Percentiles rank a stretch among this genome's conserved stretches.
Conservation (phyloP, 1,140 invertebrate genomes). For the Aculops lycopersici region DNA sequence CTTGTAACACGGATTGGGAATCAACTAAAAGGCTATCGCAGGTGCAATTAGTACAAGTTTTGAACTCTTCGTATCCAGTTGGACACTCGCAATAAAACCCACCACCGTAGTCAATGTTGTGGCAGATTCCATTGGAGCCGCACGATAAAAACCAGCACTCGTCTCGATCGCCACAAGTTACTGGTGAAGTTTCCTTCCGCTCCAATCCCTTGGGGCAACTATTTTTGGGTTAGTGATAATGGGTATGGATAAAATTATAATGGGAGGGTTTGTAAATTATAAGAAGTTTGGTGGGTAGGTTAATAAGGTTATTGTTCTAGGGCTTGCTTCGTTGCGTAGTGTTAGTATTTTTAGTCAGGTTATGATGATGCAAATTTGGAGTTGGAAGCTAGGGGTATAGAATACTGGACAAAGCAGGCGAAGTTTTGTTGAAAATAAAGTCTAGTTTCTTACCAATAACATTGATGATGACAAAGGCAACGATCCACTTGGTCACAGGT, state of each 20-base stretch:
- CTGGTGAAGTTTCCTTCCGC: too few species aligned
- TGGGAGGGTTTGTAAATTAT: not conserved
- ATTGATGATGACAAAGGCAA: conserved; percentile 65
- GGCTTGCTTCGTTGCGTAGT: too few species aligned
- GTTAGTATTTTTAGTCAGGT: too few species aligned
- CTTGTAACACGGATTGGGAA: too few species aligned
- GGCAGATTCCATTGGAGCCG: conserved; percentile 25
- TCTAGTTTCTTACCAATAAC: conserved; percentile 49
- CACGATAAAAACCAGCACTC: conserved; percentile 68
- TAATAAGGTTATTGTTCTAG: too few species aligned
- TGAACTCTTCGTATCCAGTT: too few species aligned
- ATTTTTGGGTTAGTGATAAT: conserved; percentile 21
- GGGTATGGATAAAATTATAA: not conserved
- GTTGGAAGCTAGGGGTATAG: too few species aligned
- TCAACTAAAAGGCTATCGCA: conserved; percentile 16
- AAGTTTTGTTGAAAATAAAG: too few species aligned
- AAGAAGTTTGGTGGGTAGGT: not conserved
- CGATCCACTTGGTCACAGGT: conserved; percentile 62
- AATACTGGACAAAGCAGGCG: too few species aligned
- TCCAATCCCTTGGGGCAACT: conserved; percentile 67
- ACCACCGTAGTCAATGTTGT: conserved; percentile 25
- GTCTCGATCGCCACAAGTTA: conserved; percentile 67
- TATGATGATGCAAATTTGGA: too few species aligned
- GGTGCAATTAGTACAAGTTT: conserved; percentile 54
- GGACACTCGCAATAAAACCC: conserved; percentile 23